phyloP scores from a whole-genome alignment of 1,140 invertebrate genomes.

The Brachionus rotundiformis region DNA sequence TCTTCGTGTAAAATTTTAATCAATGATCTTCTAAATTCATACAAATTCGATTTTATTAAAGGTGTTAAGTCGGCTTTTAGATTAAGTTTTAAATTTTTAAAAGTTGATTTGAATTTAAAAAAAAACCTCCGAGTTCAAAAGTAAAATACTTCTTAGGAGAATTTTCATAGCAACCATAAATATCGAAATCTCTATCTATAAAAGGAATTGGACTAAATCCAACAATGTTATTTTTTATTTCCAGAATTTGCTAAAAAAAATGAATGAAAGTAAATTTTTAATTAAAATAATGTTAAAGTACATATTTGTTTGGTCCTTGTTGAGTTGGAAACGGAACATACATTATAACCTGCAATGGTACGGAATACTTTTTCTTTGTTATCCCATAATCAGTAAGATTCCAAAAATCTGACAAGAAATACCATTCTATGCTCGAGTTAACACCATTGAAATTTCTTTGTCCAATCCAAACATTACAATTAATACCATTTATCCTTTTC shows the following conservation, averaged over 20 bases:
- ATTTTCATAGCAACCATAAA: not conserved
- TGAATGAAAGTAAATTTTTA: not conserved
- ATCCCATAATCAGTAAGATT: not conserved
- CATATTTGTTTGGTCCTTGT: not conserved
- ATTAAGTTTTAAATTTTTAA: not conserved
- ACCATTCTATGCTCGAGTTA: constrained; percentile 32
- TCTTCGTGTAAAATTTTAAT: not conserved
- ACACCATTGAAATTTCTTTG: not conserved
- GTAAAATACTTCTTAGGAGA: not conserved
- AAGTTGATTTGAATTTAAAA: not conserved
- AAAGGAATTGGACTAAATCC: not conserved
- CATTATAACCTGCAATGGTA: constrained; percentile 15
- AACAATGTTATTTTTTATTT: constrained; percentile 18
- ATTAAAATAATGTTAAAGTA: not conserved
- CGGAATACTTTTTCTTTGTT: not conserved
- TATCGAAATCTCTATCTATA: not conserved
- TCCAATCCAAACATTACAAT: constrained; percentile 39
- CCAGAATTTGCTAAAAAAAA: not conserved
- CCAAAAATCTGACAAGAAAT: constrained; percentile 36
- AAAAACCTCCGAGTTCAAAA: constrained; percentile 26
- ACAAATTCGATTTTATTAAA: constrained; percentile 41
- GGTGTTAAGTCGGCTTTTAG: constrained; percentile 13
- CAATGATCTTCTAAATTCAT: constrained; percentile 2
- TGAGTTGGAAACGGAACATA: not conserved
- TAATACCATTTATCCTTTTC: constrained; percentile 46